Percentiles rank a stretch among this genome's conserved stretches.
Evolutionary conservation across 2,113 vertebrate species (phyloP).

Genomic region (Ceyx cyanopectus): DNA sequence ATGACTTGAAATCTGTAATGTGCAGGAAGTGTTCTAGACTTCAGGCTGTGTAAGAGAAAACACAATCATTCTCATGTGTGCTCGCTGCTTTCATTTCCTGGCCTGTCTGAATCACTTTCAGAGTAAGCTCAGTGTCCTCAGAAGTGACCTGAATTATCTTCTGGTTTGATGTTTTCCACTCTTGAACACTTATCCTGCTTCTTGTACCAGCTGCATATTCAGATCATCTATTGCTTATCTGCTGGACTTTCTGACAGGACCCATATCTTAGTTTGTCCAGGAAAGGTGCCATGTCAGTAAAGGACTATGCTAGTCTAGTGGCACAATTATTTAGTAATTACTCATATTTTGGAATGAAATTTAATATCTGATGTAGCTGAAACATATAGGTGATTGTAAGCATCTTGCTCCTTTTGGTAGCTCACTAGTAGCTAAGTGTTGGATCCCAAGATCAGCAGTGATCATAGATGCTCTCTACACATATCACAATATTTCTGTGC

Average conservation of each 20-base stretch:
- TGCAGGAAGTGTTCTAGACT: neutral
- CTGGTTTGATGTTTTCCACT: neutral
- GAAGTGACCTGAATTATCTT: neutral
- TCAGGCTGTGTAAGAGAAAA: neutral
- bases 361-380: neutral
- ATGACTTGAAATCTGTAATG: neutral
- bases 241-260: neutral
- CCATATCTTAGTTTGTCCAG: neutral
- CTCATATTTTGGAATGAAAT: neutral
- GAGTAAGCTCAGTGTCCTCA: neutral
- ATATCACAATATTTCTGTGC: neutral
- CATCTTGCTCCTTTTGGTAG: neutral
- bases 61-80: neutral
- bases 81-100: neutral
- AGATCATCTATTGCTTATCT: neutral
- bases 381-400: neutral
- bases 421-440: neutral
- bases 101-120: neutral
- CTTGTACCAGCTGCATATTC: neutral
- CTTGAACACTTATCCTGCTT: neutral
- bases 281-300: neutral
- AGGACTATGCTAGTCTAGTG: neutral
- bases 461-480: neutral
- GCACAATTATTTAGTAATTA: neutral
- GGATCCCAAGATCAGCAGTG: neutral